Evolutionary conservation across 2,888 invertebrate genomes (phyloP), one percentile per base, ranked within the genome.

Genomic region (Andrena trimmerana): DNA sequence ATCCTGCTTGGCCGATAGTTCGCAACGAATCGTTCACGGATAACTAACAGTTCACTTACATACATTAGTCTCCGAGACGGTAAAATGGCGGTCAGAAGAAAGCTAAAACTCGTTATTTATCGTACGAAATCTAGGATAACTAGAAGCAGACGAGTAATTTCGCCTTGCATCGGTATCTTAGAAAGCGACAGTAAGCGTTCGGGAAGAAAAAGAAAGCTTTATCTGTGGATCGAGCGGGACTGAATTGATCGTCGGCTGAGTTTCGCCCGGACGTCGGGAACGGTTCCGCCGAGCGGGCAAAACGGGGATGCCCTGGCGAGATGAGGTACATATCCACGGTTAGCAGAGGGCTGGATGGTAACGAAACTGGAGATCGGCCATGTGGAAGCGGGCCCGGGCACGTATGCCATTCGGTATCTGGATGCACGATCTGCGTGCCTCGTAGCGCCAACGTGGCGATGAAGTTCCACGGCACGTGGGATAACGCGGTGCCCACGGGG

Each of bases 351-450:
- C 24, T 27, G 67, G n/a, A 42, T 31, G 48, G 29, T 33, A 76
- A 50, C 78, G 73, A 83, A 83, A 79, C 79, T 73, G 77, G 67
- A 83, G 83, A 85, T 80, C 77, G 83, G 80, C 65, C 71, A 67
- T 60, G 57, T 71, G 77, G 74, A 80, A 85, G 78, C 71, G 57
- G 76, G 77, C 76, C 78, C 69, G 36, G 68, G 79, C 80, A 78
- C 83, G 80, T 81, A 78, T 81, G 83, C 78, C 83, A 63, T 83
- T 84, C 81, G 71, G 74, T 85, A 85, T 85, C 85, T 75, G 66
- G 78, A 75, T 68, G 77, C 73, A 81, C 62, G 85, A 85, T 85
- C 85, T 83, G 80, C 75, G 68, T 72, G 63, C 62, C 67, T 74
- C 70, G 62, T 74, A 74, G 75, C 70, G 81, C 52, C 73, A 59